Evolutionary conservation across 2,888 invertebrate species (phyloP).

Genomic region (Cantharis nigra): DNA sequence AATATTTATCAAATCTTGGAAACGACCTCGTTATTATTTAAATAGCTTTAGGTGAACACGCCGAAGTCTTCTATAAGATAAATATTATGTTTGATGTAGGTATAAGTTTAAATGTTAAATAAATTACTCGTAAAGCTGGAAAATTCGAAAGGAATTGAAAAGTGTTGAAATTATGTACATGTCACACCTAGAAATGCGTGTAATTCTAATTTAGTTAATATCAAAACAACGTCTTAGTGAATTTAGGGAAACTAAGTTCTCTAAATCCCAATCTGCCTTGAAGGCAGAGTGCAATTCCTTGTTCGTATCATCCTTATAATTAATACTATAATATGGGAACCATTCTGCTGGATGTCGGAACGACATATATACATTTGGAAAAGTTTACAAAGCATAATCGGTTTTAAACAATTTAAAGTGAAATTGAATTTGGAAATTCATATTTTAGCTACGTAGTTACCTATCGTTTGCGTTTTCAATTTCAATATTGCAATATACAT

Average conservation of each 20-base stretch:
- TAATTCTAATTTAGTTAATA: slow-evolving; percentile 26
- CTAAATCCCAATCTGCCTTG: slow-evolving; percentile 33
- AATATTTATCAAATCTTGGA: background rate
- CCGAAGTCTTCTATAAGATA: background rate
- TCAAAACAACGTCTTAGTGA: slow-evolving; percentile 25
- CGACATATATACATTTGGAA: slow-evolving; percentile 36
- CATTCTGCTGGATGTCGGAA: slow-evolving; percentile 43
- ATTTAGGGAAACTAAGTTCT: slow-evolving; percentile 29
- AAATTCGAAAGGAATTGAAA: background rate
- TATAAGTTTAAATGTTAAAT: background rate
- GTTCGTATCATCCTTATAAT: slow-evolving; percentile 48
- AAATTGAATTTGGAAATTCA: slow-evolving; percentile 42
- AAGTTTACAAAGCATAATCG: slow-evolving; percentile 43
- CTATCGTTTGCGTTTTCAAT: slow-evolving; percentile 38
- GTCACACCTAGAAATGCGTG: slow-evolving; percentile 18
- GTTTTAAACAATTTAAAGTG: slow-evolving; percentile 43
- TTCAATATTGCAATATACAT: slow-evolving; percentile 25
- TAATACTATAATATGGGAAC: slow-evolving; percentile 47
- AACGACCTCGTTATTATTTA: background rate
- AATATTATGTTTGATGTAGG: background rate
- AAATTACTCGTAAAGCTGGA: background rate
- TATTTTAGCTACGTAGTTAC: slow-evolving; percentile 35
- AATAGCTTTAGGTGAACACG: background rate
- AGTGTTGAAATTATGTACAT: background rate
- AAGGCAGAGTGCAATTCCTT: slow-evolving; percentile 48